These are phyloP conservation scores for Anhinga rufa DNA, from an alignment of 2,113 vertebrate species.

Conservation along the genomic window DNA sequence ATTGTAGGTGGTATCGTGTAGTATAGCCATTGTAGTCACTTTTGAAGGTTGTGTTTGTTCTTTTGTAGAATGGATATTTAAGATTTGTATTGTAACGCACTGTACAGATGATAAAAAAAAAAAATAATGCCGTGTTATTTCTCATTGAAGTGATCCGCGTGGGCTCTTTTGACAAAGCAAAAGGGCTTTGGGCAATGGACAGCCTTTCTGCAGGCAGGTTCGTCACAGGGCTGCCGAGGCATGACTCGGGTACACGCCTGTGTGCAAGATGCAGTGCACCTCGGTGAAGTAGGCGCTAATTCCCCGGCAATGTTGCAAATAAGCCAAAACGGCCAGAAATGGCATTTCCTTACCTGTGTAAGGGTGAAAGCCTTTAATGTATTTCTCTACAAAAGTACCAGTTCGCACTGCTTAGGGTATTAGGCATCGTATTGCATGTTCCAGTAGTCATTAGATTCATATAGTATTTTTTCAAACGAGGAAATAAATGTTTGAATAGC, in stretches of 20 bases:
- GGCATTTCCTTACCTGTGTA: constrained; percentile 45
- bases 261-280: neutral
- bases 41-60: constrained; percentile 21
- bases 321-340: constrained; percentile 48
- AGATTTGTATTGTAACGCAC: constrained; percentile 2
- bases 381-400: constrained; percentile 10
- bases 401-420: constrained; percentile 11
- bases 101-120: neutral
- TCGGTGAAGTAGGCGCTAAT: neutral
- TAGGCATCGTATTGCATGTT: neutral
- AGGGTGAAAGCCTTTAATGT: constrained; percentile 40
- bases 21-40: neutral
- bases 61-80: constrained; percentile 47
- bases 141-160: neutral
- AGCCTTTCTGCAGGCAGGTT: neutral
- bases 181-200: neutral
- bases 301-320: neutral
- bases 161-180: neutral
- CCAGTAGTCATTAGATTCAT: neutral
- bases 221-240: neutral
- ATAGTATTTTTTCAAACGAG: neutral
- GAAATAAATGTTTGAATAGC: neutral
- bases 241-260: neutral
- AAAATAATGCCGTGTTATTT: neutral
- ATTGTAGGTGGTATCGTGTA: neutral